These are phyloP conservation scores for Corythornis vintsioides DNA, from an alignment of 2,113 vertebrate species.

Conservation along the genomic window DNA sequence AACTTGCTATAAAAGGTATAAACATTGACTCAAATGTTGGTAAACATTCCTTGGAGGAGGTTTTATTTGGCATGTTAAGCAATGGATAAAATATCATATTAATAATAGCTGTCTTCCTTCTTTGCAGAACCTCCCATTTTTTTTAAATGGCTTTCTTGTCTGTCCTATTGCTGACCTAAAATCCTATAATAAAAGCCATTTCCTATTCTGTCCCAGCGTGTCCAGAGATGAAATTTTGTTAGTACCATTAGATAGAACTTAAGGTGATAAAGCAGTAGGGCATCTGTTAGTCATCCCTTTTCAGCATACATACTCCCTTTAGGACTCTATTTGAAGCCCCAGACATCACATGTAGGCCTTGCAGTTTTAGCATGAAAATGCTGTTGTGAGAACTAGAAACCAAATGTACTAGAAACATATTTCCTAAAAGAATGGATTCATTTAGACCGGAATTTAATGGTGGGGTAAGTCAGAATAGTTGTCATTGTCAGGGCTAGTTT, in stretches of 20 bases:
- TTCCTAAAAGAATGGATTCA: not conserved
- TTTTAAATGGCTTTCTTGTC: not conserved
- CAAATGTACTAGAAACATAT: not conserved
- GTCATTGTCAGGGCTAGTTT: not conserved
- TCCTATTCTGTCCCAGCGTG: not conserved
- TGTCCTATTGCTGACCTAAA: not conserved
- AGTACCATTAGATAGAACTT: not conserved
- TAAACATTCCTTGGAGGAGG: not conserved
- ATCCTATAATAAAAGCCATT: not conserved
- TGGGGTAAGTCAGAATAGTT: not conserved
- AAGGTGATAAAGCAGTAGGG: not conserved
- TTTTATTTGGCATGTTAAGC: not conserved
- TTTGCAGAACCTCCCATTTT: not conserved
- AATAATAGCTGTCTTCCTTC: not conserved
- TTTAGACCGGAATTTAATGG: not conserved
- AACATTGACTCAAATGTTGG: not conserved
- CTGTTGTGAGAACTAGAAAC: not conserved
- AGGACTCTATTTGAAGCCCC: not conserved
- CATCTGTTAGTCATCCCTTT: not conserved
- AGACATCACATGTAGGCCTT: not conserved
- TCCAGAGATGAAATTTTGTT: not conserved
- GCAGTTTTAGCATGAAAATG: not conserved
- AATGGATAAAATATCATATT: not conserved
- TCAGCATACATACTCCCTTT: not conserved
- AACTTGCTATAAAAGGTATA: not conserved